Evolutionary conservation across 2,113 vertebrate genomes (phyloP).

Genomic region (Phaethornis superciliosus): DNA sequence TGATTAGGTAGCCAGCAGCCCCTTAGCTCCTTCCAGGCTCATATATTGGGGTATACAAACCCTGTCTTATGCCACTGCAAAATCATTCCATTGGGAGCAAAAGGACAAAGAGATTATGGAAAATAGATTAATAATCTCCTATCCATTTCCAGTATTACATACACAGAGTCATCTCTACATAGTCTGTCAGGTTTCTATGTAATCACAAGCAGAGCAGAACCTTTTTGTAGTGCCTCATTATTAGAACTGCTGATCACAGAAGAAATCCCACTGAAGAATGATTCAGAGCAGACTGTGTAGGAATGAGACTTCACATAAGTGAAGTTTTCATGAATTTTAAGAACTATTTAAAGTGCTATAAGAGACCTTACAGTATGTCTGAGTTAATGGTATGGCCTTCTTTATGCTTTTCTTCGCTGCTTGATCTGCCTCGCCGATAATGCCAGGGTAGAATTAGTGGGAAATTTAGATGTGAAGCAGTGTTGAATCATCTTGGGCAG

Average conservation of each 20-base stretch:
- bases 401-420: neutral
- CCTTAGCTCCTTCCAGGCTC: conserved; percentile 19
- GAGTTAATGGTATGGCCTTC: neutral
- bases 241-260: neutral
- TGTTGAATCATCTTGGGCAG: neutral
- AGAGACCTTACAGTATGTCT: neutral
- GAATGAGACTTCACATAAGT: neutral
- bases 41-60: neutral
- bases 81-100: neutral
- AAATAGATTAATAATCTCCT: neutral
- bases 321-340: conserved; percentile 39
- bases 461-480: neutral
- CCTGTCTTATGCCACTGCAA: neutral
- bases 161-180: neutral
- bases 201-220: neutral
- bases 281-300: neutral
- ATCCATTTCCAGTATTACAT: neutral
- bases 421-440: conserved; percentile 7
- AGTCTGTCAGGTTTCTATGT: neutral
- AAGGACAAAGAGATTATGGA: conserved; percentile 32
- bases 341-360: neutral
- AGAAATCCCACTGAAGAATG: neutral
- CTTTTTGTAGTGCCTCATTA: neutral
- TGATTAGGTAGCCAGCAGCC: conserved; percentile 40
- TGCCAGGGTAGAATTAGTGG: neutral